Evolutionary conservation across 2,113 vertebrate species (phyloP).

Genomic region (Nothocercus julius): DNA sequence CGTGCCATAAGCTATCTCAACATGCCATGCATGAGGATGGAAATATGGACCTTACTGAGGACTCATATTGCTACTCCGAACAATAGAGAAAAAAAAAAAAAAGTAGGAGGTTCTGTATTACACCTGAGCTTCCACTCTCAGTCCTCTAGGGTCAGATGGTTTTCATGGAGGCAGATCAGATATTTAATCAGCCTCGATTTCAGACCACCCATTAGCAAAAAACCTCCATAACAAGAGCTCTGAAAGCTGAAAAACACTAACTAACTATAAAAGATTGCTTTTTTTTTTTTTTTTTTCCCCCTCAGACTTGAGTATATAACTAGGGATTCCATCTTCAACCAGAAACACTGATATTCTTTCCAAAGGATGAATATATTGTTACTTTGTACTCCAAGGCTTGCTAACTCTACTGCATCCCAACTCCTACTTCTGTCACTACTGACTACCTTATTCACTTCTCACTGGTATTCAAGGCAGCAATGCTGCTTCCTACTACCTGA

Average conservation of each 20-base stretch:
- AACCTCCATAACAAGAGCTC: neutral
- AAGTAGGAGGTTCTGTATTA: neutral
- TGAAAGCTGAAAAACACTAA: neutral
- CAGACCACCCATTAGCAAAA: neutral
- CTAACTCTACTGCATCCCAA: neutral
- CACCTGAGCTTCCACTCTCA: neutral
- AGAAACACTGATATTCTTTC: neutral
- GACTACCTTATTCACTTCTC: neutral
- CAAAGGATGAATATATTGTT: neutral
- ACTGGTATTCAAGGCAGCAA: slow-evolving; percentile 22
- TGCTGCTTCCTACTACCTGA: slow-evolving; percentile 44
- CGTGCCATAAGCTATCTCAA: neutral
- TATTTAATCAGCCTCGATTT: neutral
- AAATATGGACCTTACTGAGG: neutral
- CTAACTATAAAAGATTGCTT: neutral
- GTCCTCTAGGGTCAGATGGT: neutral
- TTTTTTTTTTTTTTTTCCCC: neutral
- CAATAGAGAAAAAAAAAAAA: neutral
- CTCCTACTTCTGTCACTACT: neutral
- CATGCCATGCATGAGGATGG: neutral
- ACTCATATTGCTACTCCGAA: fast-evolving
- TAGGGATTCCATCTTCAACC: neutral
- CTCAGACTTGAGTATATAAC: neutral
- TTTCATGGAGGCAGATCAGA: neutral
- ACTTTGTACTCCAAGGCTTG: neutral